phyloP scores from a whole-genome alignment of 2,113 vertebrate species.

The Aegotheles bennettii region DNA sequence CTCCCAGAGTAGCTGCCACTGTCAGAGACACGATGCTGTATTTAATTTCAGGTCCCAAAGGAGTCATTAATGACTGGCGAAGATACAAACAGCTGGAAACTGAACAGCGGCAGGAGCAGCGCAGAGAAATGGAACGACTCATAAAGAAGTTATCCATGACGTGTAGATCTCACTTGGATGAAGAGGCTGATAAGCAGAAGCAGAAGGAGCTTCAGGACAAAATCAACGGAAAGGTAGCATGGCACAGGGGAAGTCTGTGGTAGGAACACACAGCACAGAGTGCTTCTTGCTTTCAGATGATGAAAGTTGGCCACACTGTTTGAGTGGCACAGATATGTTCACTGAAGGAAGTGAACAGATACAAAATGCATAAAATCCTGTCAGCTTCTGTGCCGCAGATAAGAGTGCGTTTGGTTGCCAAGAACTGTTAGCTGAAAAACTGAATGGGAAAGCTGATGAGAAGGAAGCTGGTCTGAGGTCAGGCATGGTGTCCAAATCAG shows the following conservation, averaged over 20 bases:
- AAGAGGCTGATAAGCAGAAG: slow-evolving; percentile 83
- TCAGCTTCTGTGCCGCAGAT: neutral
- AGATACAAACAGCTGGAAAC: slow-evolving; percentile 96
- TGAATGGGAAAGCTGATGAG: neutral
- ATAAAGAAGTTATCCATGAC: slow-evolving; percentile 93
- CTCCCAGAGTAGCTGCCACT: neutral
- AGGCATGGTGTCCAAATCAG: neutral
- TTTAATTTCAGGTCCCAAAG: slow-evolving; percentile 86
- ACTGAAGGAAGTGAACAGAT: neutral
- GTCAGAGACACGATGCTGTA: neutral
- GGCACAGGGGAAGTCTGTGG: neutral
- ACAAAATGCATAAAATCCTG: neutral
- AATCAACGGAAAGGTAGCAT: slow-evolving; percentile 87
- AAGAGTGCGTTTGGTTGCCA: neutral
- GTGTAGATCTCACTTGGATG: slow-evolving; percentile 90
- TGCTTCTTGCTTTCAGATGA: neutral
- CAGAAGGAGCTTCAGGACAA: slow-evolving; percentile 89
- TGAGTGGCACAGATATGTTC: neutral
- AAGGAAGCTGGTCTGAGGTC: neutral
- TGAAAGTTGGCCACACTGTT: neutral
- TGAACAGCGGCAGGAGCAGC: slow-evolving; percentile 90
- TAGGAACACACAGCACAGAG: neutral
- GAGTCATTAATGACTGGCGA: slow-evolving; percentile 97
- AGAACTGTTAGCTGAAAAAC: neutral
- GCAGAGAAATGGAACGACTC: slow-evolving; percentile 90